Conservation (phyloP, 2,888 invertebrate species). For the Ichneumon xanthorius region DNA sequence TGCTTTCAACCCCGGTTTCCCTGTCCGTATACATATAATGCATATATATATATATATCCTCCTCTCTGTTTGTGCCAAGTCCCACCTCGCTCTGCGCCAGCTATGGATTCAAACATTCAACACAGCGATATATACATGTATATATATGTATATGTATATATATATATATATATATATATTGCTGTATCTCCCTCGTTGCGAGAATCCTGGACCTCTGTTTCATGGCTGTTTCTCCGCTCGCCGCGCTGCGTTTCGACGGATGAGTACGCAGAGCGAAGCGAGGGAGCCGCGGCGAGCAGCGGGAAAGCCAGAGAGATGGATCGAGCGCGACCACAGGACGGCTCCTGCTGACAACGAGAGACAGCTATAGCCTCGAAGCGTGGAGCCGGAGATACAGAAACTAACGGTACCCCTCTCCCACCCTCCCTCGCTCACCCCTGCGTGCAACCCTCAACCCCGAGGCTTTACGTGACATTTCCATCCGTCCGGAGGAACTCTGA, state of each 20-base stretch:
- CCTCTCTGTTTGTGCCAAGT: conserved; percentile 8
- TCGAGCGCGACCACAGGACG: conserved; percentile 57
- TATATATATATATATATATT: neutral
- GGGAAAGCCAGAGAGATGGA: conserved; percentile 50
- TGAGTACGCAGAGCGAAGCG: conserved; percentile 35
- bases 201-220: neutral
- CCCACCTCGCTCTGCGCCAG: neutral
- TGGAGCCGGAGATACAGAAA: conserved; percentile 45
- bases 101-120: conserved; percentile 2
- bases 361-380: conserved; percentile 48
- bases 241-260: conserved; percentile 42
- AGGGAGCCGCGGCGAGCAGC: neutral
- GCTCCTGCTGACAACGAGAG: conserved; percentile 60
- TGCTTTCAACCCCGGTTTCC: neutral
- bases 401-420: conserved; percentile 35
- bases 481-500: conserved; percentile 52
- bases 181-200: neutral
- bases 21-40: neutral
- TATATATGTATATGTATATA: no score
- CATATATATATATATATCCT: neutral
- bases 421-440: neutral
- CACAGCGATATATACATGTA: neutral
- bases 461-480: conserved; percentile 66
- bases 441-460: conserved; percentile 12
- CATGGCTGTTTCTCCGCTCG: conserved; percentile 42